phyloP scores from a whole-genome alignment of 2,113 vertebrate species.

The Indicator maculatus region DNA sequence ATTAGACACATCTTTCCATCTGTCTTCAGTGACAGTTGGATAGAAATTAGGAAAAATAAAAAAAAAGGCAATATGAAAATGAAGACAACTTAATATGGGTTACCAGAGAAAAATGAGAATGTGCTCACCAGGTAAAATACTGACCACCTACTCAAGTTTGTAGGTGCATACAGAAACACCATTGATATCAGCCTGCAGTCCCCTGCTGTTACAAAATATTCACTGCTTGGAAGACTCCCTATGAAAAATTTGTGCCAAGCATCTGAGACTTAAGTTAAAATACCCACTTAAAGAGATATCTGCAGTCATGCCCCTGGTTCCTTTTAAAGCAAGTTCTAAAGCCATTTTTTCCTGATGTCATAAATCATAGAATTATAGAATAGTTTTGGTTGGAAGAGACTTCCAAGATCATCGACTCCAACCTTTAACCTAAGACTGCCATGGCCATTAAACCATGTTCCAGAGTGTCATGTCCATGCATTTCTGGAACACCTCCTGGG shows the following conservation, averaged over 20 bases:
- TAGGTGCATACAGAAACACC: neutral
- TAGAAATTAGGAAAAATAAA: neutral
- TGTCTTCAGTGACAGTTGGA: neutral
- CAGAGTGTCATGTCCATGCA: too few species aligned
- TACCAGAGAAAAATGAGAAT: neutral
- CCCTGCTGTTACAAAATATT: neutral
- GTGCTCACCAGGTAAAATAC: neutral
- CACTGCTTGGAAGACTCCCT: neutral
- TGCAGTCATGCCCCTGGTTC: neutral
- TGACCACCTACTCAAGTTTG: neutral
- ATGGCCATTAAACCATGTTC: too few species aligned
- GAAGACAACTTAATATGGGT: neutral
- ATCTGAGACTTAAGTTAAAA: neutral
- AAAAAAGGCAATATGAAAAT: neutral
- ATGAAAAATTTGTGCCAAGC: neutral
- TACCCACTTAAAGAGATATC: neutral
- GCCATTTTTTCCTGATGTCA: neutral
- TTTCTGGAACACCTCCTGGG: too few species aligned
- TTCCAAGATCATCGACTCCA: too few species aligned
- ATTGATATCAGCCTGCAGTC: neutral
- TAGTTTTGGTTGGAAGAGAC: too few species aligned
- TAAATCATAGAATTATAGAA: too few species aligned
- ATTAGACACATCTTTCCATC: slow-evolving; percentile 6
- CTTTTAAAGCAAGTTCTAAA: neutral
- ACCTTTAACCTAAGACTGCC: too few species aligned